These are phyloP conservation scores for Vireo altiloquus DNA, from an alignment of 2,113 vertebrate species.

Conservation along the genomic window DNA sequence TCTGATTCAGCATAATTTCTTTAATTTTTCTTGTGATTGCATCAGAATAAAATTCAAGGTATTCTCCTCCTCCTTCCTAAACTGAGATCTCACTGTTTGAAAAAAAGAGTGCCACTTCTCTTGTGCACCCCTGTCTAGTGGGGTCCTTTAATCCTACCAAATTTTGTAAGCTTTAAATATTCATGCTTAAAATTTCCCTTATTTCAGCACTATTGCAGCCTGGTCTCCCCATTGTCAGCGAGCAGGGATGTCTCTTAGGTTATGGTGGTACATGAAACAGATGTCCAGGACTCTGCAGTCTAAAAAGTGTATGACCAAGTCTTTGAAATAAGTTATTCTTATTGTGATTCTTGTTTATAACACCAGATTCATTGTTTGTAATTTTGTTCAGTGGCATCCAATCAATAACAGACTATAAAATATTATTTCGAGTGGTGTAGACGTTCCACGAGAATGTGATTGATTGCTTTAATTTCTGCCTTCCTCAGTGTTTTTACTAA, in stretches of 20 bases:
- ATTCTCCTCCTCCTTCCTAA: not conserved
- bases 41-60: not conserved
- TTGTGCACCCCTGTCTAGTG: not conserved
- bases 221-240: not conserved
- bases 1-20: not conserved
- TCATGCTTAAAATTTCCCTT: not conserved
- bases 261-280: not conserved
- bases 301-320: not conserved
- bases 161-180: not conserved
- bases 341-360: slow-evolving; percentile 61
- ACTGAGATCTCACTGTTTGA: not conserved
- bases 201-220: not conserved
- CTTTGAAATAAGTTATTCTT: slow-evolving; percentile 50
- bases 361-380: slow-evolving; percentile 70
- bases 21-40: not conserved
- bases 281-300: not conserved
- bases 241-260: not conserved
- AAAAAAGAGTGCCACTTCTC: not conserved
- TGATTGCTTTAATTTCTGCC: slow-evolving; percentile 76
- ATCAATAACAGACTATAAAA: slow-evolving; percentile 74
- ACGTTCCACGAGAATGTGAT: slow-evolving; percentile 61
- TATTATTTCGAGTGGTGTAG: slow-evolving; percentile 67
- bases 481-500: slow-evolving; percentile 62
- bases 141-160: not conserved
- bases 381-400: slow-evolving; percentile 64